These are phyloP conservation scores for Athene cunicularia DNA, from an alignment of 2,113 vertebrate genomes.

Conservation along the genomic window DNA sequence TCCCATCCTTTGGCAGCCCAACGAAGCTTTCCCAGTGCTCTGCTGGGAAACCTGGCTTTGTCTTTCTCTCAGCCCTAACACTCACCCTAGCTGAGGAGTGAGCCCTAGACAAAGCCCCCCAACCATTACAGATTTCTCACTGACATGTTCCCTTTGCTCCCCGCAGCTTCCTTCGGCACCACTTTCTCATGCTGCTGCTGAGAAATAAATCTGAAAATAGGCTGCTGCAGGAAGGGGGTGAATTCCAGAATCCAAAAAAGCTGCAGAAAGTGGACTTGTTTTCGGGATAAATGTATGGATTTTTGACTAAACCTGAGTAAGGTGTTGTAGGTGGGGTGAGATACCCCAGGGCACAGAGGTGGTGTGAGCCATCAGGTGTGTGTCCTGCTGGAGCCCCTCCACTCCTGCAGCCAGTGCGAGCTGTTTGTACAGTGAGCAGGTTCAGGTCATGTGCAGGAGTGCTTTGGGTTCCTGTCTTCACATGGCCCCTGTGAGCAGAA, in stretches of 20 bases:
- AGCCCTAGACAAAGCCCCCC: not conserved
- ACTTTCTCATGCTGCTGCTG: not conserved
- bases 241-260: not conserved
- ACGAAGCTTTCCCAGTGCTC: no score
- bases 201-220: not conserved
- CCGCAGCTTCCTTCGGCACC: not conserved
- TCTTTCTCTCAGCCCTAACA: not conserved
- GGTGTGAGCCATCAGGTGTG: rapidly evolving
- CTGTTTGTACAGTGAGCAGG: not conserved
- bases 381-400: not conserved
- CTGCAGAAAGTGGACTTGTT: not conserved
- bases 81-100: no score
- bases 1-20: not conserved
- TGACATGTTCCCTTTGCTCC: not conserved
- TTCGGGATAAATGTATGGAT: not conserved
- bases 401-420: not conserved
- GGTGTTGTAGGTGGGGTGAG: not conserved
- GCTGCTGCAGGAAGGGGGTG: not conserved
- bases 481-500: not conserved
- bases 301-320: not conserved
- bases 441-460: not conserved
- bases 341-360: not conserved
- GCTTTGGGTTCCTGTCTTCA: not conserved
- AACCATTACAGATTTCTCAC: not conserved
- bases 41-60: not conserved